Conservation (phyloP, 1,140 invertebrate genomes). For the Drosophila ficusphila region DNA sequence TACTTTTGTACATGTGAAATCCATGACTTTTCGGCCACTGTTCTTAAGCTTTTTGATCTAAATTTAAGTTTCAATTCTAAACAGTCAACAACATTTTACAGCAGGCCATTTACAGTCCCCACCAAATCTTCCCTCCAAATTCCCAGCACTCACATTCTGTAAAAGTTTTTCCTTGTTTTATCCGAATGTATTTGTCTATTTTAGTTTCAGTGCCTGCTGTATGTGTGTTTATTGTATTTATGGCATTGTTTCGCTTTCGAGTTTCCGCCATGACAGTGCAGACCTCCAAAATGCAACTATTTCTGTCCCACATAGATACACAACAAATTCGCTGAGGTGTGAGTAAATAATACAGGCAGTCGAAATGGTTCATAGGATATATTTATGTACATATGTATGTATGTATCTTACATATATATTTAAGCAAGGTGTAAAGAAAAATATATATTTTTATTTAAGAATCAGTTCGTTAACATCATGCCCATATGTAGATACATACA, state of each 20-base stretch:
- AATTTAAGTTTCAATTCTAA: constrained; percentile 71
- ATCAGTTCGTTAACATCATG: no score
- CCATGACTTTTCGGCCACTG: constrained; percentile 44
- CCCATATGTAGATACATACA: no score
- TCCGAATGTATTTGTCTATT: constrained; percentile 54
- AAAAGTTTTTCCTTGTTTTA: constrained; percentile 59
- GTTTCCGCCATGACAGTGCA: constrained; percentile 44
- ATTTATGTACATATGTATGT: background rate
- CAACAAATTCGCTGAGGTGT: background rate
- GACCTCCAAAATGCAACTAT: constrained; percentile 74
- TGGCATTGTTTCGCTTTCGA: constrained; percentile 58
- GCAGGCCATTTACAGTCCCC: constrained; percentile 12
- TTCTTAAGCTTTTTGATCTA: constrained; percentile 58
- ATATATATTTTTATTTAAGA: no score
- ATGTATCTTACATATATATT: background rate
- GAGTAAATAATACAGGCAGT: background rate
- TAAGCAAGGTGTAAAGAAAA: background rate
- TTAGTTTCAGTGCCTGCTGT: constrained; percentile 25
- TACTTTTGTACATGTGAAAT: background rate
- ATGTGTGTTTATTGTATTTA: constrained; percentile 27
- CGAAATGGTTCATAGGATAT: background rate
- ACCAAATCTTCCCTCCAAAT: background rate
- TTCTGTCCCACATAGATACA: constrained; percentile 57
- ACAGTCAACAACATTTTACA: constrained; percentile 62
- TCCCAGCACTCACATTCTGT: constrained; percentile 7